Base-by-base conservation (phyloP, 1,140 invertebrate genomes). In the Anoplophora glabripennis region DNA sequence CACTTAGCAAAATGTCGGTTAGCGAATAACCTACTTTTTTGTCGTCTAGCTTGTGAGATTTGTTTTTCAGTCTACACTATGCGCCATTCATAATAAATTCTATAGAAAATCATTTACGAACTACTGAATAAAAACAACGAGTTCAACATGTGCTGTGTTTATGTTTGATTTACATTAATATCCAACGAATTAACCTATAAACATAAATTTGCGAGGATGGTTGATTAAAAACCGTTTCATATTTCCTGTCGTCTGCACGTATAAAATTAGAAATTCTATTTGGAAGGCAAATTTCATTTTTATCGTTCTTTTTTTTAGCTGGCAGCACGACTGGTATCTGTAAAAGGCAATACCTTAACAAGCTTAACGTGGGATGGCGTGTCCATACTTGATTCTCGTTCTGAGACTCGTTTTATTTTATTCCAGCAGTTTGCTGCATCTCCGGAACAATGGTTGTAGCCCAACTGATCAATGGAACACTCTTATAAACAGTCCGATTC, bases 241-340 rank as follows among this genome's bases (percentile, higher is more conserved):
- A 52, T 52, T 52, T 18, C 15, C 49, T 37, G 36, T 38, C 17
- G 15, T 33, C 34, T 18, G n/a, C 9, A 37, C 35, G 49, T 14
- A 15, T 38, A 52, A 52, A 28, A 52, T 52, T 52, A 52, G 49
- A 40, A 38, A 52, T 52, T 52, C 15, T 37, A 52, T 52, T 38
- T 52, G 49, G 36, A 52, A 52, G 35, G 35, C 49, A 52, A 52
- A 52, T 52, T 40, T 37, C 37, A 52, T 52, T 52, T 52, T 52
- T 52, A 52, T 52, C 35, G 33, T n/a, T n/a, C 12, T 17, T 52
- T 52, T 40, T 28, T 52, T 37, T 15, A 37, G 18, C n/a, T 38
- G 17, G 34, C 21, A 52, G 11, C 17, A 17, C 21, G 40, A 52
- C 49, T 37, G n/a, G 49, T 52, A 17, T 18, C 49, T 21, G 36